Evolutionary conservation across 1,140 invertebrate species (phyloP).

Genomic region (Choristoneura fumiferana): DNA sequence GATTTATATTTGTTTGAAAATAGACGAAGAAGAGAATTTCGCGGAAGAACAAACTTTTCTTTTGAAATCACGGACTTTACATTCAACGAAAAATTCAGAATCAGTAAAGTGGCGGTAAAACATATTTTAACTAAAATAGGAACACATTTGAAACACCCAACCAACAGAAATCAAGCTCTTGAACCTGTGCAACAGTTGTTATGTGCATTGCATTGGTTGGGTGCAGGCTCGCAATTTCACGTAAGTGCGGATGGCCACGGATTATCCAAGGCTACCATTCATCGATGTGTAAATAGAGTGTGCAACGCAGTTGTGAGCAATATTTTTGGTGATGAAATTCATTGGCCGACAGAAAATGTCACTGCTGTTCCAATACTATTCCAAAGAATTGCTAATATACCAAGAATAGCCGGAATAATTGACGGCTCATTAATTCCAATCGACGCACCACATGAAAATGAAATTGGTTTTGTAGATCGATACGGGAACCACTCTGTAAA

Average conservation of each 20-base stretch:
- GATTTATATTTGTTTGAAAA: no score
- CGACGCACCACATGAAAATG: neutral
- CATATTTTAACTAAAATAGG: neutral
- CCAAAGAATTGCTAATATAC: neutral
- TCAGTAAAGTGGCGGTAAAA: constrained; percentile 1
- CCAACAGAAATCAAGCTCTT: neutral
- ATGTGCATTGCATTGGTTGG: neutral
- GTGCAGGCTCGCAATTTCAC: neutral
- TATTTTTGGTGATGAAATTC: neutral
- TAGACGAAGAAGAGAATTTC: no score
- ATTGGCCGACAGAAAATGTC: no score
- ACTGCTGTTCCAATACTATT: no score
- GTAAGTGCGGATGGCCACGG: neutral
- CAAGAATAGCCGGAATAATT: neutral
- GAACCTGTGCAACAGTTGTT: neutral
- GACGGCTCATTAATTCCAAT: constrained; percentile 1
- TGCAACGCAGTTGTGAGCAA: neutral
- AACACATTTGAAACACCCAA: neutral
- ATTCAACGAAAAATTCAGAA: neutral
- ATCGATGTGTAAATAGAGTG: neutral
- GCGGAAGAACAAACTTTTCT: no score
- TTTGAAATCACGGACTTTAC: no score
- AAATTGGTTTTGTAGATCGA: neutral
- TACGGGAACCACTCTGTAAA: constrained; percentile 9
- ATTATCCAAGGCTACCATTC: neutral